These are phyloP conservation scores for Acrobasis suavella DNA, from an alignment of 2,888 invertebrate genomes.

Conservation along the genomic window DNA sequence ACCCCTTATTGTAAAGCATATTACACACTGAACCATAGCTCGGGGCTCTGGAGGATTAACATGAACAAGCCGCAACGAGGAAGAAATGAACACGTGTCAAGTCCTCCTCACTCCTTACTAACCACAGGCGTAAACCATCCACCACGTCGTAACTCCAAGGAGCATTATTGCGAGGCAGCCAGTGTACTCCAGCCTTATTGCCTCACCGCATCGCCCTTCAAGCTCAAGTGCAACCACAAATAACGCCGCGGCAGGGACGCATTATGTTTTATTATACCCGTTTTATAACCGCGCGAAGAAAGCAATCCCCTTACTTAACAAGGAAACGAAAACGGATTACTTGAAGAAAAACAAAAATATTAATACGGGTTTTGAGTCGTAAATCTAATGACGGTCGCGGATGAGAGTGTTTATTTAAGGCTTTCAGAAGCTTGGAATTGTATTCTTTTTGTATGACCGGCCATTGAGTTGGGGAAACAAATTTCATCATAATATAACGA, in stretches of 20 bases:
- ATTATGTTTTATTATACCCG: conserved; percentile 73
- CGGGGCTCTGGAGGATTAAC: conserved; percentile 37
- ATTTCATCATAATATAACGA: neutral
- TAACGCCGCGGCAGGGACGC: conserved; percentile 61
- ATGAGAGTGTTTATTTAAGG: conserved; percentile 22
- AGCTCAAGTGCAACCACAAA: conserved; percentile 68
- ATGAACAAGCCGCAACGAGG: conserved; percentile 41
- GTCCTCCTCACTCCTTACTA: conserved; percentile 21
- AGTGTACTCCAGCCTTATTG: conserved; percentile 50
- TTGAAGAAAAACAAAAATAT: conserved; percentile 50
- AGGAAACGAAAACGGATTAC: conserved; percentile 59
- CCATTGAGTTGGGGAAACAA: neutral
- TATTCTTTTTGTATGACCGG: conserved; percentile 21
- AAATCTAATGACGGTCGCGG: conserved; percentile 36
- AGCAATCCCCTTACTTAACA: conserved; percentile 71
- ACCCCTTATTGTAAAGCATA: conserved; percentile 47
- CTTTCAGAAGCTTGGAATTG: conserved; percentile 12
- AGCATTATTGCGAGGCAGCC: conserved; percentile 45
- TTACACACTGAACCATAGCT: conserved; percentile 41
- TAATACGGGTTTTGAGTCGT: conserved; percentile 44
- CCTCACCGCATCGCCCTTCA: conserved; percentile 44
- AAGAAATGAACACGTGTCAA: conserved; percentile 23
- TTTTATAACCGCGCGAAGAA: conserved; percentile 71
- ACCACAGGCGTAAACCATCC: conserved; percentile 55
- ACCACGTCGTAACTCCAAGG: conserved; percentile 48